Evolutionary conservation across 1,140 invertebrate genomes (phyloP).

Genomic region (Dendrolimus punctatus): DNA sequence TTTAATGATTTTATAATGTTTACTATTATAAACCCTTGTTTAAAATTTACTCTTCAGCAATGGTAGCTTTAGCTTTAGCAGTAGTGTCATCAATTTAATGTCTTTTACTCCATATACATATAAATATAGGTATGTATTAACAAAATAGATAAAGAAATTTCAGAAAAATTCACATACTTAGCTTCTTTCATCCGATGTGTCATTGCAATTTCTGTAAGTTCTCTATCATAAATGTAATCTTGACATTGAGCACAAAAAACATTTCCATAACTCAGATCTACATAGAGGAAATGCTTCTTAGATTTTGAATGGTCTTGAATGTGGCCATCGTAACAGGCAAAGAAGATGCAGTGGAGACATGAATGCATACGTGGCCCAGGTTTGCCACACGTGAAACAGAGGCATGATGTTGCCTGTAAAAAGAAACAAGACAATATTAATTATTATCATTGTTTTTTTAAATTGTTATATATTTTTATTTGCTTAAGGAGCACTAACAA

Average conservation of each 20-base stretch:
- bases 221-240: conserved; percentile 92
- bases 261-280: conserved; percentile 91
- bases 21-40: no score
- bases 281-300: conserved; percentile 86
- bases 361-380: conserved; percentile 86
- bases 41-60: no score
- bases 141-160: conserved; percentile 8
- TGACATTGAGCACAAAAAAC: conserved; percentile 93
- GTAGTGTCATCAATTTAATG: not conserved
- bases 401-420: conserved; percentile 79
- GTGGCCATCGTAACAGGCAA: conserved; percentile 89
- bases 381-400: conserved; percentile 85
- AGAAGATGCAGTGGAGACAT: conserved; percentile 93
- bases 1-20: no score
- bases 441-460: conserved; percentile 3
- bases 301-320: conserved; percentile 88
- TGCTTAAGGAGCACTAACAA: no score
- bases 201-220: conserved; percentile 75
- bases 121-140: not conserved
- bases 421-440: conserved; percentile 13
- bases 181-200: conserved; percentile 71
- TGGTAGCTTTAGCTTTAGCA: not conserved
- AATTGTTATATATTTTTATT: not conserved
- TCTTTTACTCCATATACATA: no score
- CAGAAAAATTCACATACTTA: conserved; percentile 63